Conservation (phyloP, 1,140 invertebrate species). For the Uloborus diversus region DNA sequence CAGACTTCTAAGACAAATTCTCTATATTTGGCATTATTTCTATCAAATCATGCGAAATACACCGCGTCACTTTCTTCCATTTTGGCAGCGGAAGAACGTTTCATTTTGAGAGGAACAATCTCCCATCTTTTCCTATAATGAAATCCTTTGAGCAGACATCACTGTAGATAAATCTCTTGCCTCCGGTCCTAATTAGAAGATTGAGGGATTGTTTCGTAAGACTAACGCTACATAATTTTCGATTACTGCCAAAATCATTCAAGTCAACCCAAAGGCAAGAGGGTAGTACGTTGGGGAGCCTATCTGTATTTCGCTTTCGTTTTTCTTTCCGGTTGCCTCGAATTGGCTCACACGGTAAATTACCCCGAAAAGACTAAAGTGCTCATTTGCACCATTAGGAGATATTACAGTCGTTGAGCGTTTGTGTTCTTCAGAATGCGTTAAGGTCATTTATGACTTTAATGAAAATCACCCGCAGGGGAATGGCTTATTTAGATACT, state of each 20-base stretch:
- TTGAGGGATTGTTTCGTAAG: constrained; percentile 35
- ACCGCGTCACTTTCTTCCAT: not conserved
- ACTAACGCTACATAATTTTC: constrained; percentile 44
- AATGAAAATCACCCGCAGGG: constrained; percentile 18
- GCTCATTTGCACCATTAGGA: constrained; percentile 25
- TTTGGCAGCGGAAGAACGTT: not conserved
- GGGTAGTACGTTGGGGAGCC: not conserved
- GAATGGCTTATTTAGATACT: constrained; percentile 3
- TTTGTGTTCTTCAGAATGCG: not conserved
- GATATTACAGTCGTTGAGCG: constrained; percentile 18
- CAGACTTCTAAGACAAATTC: too few relatives aligned
- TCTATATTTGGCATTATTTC: too few relatives aligned
- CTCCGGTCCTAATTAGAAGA: constrained; percentile 24
- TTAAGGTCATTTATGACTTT: not conserved
- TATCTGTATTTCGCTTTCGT: not conserved
- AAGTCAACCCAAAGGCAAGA: not conserved
- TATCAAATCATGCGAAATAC: too few relatives aligned
- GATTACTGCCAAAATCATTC: constrained; percentile 46
- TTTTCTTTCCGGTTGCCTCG: not conserved
- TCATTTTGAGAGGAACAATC: not conserved
- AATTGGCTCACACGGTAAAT: not conserved
- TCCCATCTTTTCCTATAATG: constrained; percentile 17
- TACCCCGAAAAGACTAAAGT: constrained; percentile 22
- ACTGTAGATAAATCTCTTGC: constrained; percentile 5
- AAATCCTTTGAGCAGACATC: not conserved